Evolutionary conservation across 2,797 vertebrate species (phyloP), one percentile per base, ranked within the genome.

Genomic region (Diglossa cyanea): DNA sequence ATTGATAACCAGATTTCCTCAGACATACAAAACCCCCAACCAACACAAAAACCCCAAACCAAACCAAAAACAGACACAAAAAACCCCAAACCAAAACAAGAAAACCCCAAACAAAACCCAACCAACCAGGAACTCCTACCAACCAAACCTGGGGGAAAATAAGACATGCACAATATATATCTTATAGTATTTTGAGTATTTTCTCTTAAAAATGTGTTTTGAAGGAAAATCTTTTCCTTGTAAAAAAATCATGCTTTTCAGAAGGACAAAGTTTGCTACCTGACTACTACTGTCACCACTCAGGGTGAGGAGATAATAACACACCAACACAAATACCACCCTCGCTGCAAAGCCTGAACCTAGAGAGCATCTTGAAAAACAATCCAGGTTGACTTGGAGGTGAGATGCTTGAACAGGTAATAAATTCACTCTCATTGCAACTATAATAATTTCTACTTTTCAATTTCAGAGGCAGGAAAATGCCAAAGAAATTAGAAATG

Each of bases 231-330:
- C 2, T 58, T 72, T 79, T n/a, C 15, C 14, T 72, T 50, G 6
- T 60, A 42, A 80, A 88, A 18, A 81, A 80, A 72, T 5, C 0
- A 70, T 2, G 6, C 3, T 17, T 74, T 85, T 40, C 35, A 72
- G 65, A 70, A 91, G n/a, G 19, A 91, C 9, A 44, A 82, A 48
- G 25, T 76, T 8, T 60, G 23, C 30, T 73, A 37, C 7, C 30
- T 37, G 30, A 51, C 4, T 76, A 28, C 20, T 62, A 19, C 4
- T 71, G 60, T n/a, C 24, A 65, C 35, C 31, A 26, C 15, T 6
- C 0, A 0, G 11, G 21, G 7, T 45, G 19, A 12, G 8, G 20
- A 7, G 11, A 30, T 25, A 14, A 33, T 9, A 35, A 39, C 2
- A 24, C 30, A 90, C 9, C 39, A 67, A 53, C n/a, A 68, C 4